Evolutionary conservation across 1,140 invertebrate species (phyloP), one percentile per base, ranked within the genome.

Genomic region (Ceratosolen solmsi): DNA sequence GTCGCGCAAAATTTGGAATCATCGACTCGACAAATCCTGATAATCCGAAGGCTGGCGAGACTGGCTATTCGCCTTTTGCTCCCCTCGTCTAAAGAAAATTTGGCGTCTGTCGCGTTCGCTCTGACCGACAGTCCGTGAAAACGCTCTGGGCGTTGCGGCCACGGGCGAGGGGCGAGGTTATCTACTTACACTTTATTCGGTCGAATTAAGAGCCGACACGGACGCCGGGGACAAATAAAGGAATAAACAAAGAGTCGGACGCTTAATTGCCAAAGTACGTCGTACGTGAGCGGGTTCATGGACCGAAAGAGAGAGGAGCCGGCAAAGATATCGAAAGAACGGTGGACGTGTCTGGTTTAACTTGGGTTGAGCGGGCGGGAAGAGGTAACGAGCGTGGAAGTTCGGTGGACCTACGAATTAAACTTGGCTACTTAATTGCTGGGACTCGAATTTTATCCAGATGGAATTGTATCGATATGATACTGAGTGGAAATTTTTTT

Each of bases 91-190:
- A 5, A 68, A 68, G 60, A 68, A 78, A 68, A 78, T 78, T 46
- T 60, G 25, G 46, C 17, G 65, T 70, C 65, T 20, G 78, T 80
- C 78, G 51, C 68, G 54, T 72, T 54, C 51, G 68, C 38, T 80
- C 54, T 80, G 70, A 58, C 78, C 78, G 78, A 80, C 78, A 80
- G 78, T 72, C 78, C 78, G 78, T 80, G 78, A 72, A 80, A 80
- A 60, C 25, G 49, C 41, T 51, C 46, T n/a, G 8, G 27, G 3
- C 13, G 41, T 13, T 5, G 41, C 13, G 5, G n/a, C 36, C 46
- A 22, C 0, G 27, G 25, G 41, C 38, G 49, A 22, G 3, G 17
- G 25, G n/a, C 15, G 56, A 27, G 56, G 54, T 65, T 80, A 80
- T 80, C 79, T 65, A 56, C 70, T 60, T 72, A 51, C 78, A 71